Evolutionary conservation across 2,888 invertebrate genomes (phyloP), one percentile per base, ranked within the genome.

Genomic region (Halocaridina rubra): DNA sequence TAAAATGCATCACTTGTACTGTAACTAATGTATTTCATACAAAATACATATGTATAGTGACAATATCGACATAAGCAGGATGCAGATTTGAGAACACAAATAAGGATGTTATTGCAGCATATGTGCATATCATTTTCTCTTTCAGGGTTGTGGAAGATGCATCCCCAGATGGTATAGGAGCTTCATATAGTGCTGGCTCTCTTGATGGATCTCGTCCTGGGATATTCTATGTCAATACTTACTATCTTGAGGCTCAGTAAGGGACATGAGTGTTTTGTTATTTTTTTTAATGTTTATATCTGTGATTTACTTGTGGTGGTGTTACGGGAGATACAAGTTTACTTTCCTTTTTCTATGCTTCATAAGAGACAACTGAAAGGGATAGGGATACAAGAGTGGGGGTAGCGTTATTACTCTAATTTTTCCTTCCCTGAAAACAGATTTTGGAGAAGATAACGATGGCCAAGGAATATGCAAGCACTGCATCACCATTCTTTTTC

Each of bases 151-250:
- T 80, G 4, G 85, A 78, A 24, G 81, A 79, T 27, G 81, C 85
- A n/a, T 79, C 88, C 1, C 78, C 86, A 46, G 85, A 90, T 79
- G 88, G 89, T 32, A 89, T 90, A 4, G 88, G 88, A 0, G 91
- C 89, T 0, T 90, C 88, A 85, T 91, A 91, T 88, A 71, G 89
- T 24, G 88, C 89, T 33, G 91, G 91, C 0, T 89, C 90, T 3
- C 86, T 88, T 5, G 90, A 91, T 67, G 89, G 89, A 0, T 82
- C 77, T 0, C 85, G 90, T 74, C 90, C 90, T 19, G 91, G 91
- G 24, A 86, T 88, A 33, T 90, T 89, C 88, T 90, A 89, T 80
- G 88, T 91, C 80, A 90, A 91, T 86, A 86, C 86, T 1, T 80
- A 88, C 80, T 88, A 90, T 64, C 87, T 89, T 30, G 86, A 89